Percentiles rank a stretch among this genome's conserved stretches.
These are phyloP conservation scores for Cryptus armator DNA, from an alignment of 2,888 invertebrate genomes.

Conservation along the genomic window DNA sequence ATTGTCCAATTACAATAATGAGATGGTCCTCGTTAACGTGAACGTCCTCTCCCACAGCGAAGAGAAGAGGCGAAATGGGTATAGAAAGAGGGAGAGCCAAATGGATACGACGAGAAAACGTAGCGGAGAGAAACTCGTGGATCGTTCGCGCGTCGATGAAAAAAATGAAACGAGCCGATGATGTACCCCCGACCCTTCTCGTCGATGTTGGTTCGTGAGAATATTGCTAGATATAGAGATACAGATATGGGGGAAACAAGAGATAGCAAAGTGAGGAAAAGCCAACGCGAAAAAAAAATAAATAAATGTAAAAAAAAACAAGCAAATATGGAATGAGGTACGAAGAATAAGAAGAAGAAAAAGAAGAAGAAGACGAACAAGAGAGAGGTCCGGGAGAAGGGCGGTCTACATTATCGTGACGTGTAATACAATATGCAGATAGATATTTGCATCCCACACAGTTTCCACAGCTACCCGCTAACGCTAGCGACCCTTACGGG, in stretches of 20 bases:
- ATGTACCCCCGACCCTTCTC: constrained; percentile 22
- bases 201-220: constrained; percentile 37
- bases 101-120: background rate
- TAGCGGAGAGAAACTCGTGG: constrained; percentile 7
- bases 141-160: constrained; percentile 66
- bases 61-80: constrained; percentile 34
- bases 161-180: constrained; percentile 63
- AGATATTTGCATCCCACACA: constrained; percentile 82
- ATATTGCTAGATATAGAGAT: constrained; percentile 34
- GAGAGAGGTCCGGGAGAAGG: constrained; percentile 48
- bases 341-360: constrained; percentile 16
- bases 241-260: constrained; percentile 44
- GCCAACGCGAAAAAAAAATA: background rate
- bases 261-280: constrained; percentile 37
- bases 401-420: constrained; percentile 80
- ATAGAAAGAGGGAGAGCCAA: constrained; percentile 10
- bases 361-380: constrained; percentile 27
- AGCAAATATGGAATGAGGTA: constrained; percentile 15
- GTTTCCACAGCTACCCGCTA: constrained; percentile 56
- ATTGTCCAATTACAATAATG: constrained; percentile 81
- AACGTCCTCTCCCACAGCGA: constrained; percentile 55
- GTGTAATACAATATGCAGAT: constrained; percentile 83
- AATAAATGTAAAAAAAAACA: constrained; percentile 5
- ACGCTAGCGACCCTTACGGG: constrained; percentile 53
- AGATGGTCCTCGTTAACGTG: constrained; percentile 76